Evolutionary conservation across 2,888 invertebrate genomes (phyloP).

Genomic region (Tanytarsus gracilentus): DNA sequence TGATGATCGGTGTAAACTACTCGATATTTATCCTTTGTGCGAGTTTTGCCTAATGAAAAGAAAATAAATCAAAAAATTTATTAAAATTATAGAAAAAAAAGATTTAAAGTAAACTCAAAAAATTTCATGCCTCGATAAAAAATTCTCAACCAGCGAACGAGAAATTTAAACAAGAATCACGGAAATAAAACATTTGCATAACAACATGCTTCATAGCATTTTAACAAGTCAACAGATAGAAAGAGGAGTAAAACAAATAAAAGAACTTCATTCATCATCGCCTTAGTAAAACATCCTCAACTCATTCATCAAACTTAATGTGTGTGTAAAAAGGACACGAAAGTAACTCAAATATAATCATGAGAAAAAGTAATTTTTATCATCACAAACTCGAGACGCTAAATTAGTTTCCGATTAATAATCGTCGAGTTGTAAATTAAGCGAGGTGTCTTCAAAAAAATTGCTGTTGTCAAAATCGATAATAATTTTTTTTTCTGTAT

Average conservation of each 20-base stretch:
- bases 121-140: neutral
- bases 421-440: neutral
- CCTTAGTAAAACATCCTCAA: conserved; percentile 5
- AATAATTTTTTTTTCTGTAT: neutral
- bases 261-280: conserved; percentile 21
- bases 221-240: no score
- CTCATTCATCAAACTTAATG: conserved; percentile 21
- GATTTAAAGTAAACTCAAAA: neutral
- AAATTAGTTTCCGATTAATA: neutral
- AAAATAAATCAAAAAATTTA: conserved; percentile 35
- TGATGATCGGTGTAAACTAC: conserved; percentile 98
- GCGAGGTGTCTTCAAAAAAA: neutral
- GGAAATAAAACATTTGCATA: neutral
- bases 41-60: conserved; percentile 75
- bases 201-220: neutral
- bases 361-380: neutral
- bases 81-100: neutral
- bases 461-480: neutral
- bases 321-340: neutral
- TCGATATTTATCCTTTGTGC: conserved; percentile 98
- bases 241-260: no score
- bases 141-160: neutral
- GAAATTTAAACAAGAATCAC: no score
- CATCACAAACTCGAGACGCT: neutral
- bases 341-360: neutral